These are phyloP conservation scores for Gorsachius magnificus DNA, from an alignment of 2,797 vertebrate genomes.

Conservation along the genomic window DNA sequence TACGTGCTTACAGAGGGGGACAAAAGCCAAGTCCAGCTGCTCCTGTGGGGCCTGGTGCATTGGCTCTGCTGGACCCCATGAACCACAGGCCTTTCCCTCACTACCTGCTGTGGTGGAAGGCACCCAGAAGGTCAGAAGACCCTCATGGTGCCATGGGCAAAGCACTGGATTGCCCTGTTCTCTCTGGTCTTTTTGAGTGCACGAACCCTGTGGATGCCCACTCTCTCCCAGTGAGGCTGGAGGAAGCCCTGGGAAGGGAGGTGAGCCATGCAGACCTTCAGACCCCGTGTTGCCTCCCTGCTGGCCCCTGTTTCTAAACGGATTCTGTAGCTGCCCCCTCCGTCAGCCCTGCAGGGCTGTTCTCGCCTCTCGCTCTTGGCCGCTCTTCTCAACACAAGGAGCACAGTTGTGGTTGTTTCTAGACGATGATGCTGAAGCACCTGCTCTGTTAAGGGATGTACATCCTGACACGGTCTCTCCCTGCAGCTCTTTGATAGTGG, in stretches of 20 bases:
- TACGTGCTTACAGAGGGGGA: background rate
- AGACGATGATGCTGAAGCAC: accelerated
- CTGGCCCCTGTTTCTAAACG: background rate
- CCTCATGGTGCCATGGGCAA: background rate
- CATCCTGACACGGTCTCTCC: background rate
- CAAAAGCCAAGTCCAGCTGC: background rate
- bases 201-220: background rate
- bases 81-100: background rate
- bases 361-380: background rate
- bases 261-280: background rate
- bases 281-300: background rate
- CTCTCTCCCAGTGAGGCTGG: background rate
- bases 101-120: background rate
- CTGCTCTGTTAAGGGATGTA: background rate
- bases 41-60: background rate
- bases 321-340: background rate
- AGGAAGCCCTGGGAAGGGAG: background rate
- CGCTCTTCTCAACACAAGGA: background rate
- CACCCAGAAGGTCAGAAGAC: background rate
- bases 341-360: background rate
- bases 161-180: background rate
- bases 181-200: background rate
- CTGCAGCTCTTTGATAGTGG: background rate
- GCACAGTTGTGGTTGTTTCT: background rate
- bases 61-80: background rate